Percentiles rank a stretch among this genome's conserved stretches.
Evolutionary conservation across 2,797 vertebrate genomes (phyloP).

Genomic region (Tokudaia tokunoshimensis): DNA sequence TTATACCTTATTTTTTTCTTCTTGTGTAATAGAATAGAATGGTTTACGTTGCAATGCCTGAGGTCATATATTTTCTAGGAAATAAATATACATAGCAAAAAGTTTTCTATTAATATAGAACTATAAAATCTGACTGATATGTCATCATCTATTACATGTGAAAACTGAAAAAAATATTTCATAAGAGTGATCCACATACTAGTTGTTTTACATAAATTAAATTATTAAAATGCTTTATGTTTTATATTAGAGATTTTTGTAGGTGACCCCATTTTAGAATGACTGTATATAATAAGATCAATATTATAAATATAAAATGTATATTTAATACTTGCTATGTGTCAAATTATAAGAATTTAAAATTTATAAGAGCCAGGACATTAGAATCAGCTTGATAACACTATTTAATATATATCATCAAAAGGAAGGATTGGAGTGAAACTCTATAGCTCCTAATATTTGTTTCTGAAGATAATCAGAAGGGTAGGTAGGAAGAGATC

Average conservation of each 20-base stretch:
- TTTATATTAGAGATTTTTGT: slow-evolving; percentile 32
- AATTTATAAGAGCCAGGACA: slow-evolving; percentile 30
- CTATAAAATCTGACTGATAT: neutral
- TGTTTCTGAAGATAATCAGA: slow-evolving; percentile 8
- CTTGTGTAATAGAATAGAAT: slow-evolving; percentile 1
- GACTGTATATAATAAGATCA: slow-evolving; percentile 1
- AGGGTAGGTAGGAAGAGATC: neutral
- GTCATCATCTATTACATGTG: slow-evolving; percentile 30
- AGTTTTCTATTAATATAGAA: neutral
- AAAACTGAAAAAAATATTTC: slow-evolving; percentile 49
- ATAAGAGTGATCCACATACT: neutral
- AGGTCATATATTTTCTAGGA: slow-evolving; percentile 39
- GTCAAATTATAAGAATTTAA: neutral
- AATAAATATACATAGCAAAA: slow-evolving; percentile 65
- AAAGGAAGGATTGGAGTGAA: slow-evolving; percentile 14
- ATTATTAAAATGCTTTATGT: neutral
- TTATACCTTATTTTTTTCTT: slow-evolving; percentile 31
- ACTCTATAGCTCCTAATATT: neutral
- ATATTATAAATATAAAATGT: neutral
- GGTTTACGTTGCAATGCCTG: slow-evolving; percentile 31
- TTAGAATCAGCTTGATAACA: neutral
- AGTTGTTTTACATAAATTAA: neutral
- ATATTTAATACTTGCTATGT: neutral
- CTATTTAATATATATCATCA: neutral
- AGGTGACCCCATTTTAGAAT: slow-evolving; percentile 32